Evolutionary conservation across 2,113 vertebrate genomes (phyloP), one percentile per base, ranked within the genome.

Genomic region (Gila orcuttii): DNA sequence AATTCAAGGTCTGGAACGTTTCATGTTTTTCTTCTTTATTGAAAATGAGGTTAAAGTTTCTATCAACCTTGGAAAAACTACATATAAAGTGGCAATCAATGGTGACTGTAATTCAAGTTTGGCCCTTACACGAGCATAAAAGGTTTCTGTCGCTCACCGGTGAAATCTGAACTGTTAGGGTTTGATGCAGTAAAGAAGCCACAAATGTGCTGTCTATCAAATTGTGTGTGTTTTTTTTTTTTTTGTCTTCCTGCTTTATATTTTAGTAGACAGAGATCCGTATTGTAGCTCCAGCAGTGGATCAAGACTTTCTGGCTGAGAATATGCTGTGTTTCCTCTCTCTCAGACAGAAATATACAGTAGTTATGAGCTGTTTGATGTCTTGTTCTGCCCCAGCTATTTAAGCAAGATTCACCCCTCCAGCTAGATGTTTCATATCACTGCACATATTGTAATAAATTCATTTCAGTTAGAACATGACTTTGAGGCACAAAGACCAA

Each of bases 21-120:
- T 97, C 96, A 96, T 96, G 96, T 96, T 90, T 97, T 97, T 96
- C 96, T 95, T 96, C 95, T 95, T 96, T 96, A 96, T 97, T 96
- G 96, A 98, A 97, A 97, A 96, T 96, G 96, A 99, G 97, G 96
- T 97, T 98, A 97, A 97, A 98, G 96, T 98, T 98, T 97, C 96
- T 97, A 97, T 97, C 97, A 98, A 97, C 97, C 98, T 98, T 99
- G 97, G 97, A 96, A 96, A 97, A 97, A 94, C 92, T 93, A 96
- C 96, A 96, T 96, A 97, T 96, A 97, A 96, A 96, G 94, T 97
- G 94, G 95, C 96, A 97, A 96, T 97, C 96, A 96, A 97, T 99
- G 96, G 96, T 94, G 95, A 95, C 93, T 95, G 95, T 93, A 95
- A 96, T 94, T 95, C 95, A 93, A 83, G 86, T 92, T 88, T 68